Percentiles rank a stretch among this genome's conserved stretches.
phyloP scores from a whole-genome alignment of 2,888 invertebrate species.

The Erynnis tages region DNA sequence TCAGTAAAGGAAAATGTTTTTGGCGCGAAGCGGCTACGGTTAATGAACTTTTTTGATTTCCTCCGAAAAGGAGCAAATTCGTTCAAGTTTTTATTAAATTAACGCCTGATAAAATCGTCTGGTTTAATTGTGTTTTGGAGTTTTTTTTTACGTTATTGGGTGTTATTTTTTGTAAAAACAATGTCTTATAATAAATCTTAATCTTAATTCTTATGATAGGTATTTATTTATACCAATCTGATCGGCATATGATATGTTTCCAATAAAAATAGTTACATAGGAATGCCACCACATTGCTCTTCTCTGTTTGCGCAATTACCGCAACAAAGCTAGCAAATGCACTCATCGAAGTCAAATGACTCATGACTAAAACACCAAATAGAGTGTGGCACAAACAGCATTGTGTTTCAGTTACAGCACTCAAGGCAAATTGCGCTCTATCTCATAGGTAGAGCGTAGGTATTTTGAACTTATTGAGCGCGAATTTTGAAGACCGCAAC shows the following conservation, averaged over 20 bases:
- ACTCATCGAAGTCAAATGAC: conserved; percentile 42
- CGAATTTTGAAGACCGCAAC: conserved; percentile 80
- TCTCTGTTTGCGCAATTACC: conserved; percentile 42
- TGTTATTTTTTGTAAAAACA: no score
- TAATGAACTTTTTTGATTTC: conserved; percentile 19
- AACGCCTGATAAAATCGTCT: background rate
- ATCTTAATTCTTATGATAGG: no score
- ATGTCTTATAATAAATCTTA: no score
- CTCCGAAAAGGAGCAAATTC: background rate
- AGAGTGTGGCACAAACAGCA: conserved; percentile 17
- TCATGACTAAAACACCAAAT: conserved; percentile 49
- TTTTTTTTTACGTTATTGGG: no score
- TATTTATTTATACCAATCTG: no score
- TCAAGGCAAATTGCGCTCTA: conserved; percentile 31
- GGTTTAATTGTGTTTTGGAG: background rate
- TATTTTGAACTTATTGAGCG: conserved; percentile 78
- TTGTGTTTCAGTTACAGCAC: conserved; percentile 18
- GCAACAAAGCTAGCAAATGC: conserved; percentile 44
- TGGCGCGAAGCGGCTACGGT: conserved; percentile 3
- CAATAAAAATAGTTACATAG: no score
- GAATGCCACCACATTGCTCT: conserved; percentile 13
- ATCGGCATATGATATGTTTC: no score
- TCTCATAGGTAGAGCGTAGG: conserved; percentile 52
- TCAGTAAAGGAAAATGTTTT: conserved; percentile 58
- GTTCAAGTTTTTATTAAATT: conserved; percentile 1